These are phyloP conservation scores for Alces alces DNA, from an alignment of 2,113 vertebrate species.

Conservation along the genomic window DNA sequence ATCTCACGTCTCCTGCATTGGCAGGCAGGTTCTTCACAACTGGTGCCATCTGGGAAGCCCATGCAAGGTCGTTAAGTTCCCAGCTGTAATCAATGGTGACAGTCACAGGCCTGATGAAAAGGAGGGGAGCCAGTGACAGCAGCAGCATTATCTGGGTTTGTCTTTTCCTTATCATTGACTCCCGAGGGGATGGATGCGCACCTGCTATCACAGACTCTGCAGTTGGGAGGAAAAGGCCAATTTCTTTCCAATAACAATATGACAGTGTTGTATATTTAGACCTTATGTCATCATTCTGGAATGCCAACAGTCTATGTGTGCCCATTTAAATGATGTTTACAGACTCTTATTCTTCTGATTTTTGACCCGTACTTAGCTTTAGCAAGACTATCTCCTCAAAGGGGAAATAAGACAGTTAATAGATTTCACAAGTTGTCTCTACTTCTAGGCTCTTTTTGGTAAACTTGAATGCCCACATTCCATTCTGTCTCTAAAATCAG, in stretches of 20 bases:
- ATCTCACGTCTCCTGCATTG: rapidly evolving
- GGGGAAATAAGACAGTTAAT: neutral
- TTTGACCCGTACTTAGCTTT: neutral
- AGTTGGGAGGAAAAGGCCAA: neutral
- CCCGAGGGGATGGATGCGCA: neutral
- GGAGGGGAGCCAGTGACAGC: neutral
- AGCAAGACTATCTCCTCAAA: neutral
- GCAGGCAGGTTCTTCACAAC: neutral
- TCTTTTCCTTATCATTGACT: neutral
- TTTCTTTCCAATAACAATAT: neutral
- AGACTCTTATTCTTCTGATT: neutral
- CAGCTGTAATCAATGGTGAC: neutral
- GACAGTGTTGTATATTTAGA: neutral
- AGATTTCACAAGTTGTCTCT: neutral
- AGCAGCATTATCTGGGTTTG: neutral
- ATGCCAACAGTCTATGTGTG: neutral
- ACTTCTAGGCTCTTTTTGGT: neutral
- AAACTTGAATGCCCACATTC: neutral
- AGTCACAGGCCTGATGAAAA: neutral
- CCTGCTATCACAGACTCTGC: neutral
- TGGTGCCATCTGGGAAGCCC: neutral
- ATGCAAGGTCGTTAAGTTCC: neutral
- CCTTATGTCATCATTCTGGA: neutral
- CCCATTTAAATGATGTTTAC: neutral
- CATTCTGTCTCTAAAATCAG: neutral